Evolutionary conservation across 1,140 invertebrate species (phyloP), one percentile per base, ranked within the genome.

Genomic region (Heliconius hewitsoni): DNA sequence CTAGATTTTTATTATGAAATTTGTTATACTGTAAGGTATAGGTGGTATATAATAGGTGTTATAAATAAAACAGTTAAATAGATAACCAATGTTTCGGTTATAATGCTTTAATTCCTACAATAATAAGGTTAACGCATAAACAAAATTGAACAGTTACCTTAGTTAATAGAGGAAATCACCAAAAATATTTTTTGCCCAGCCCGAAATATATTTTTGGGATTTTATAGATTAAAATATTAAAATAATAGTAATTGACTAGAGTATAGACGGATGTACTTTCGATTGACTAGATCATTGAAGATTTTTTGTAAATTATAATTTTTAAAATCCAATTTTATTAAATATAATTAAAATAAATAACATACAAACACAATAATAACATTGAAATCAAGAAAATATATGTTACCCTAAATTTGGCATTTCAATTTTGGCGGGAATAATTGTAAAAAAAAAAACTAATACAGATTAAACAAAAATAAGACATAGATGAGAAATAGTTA

Each of bases 121-220:
- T 55, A 76, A 46, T 60, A 46, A 73, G 50, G 30, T 42, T 30
- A 76, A 76, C 37, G 34, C 19, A 76, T 39, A 76, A 73, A 42
- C n/a, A 76, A 77, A 39, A 71, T 46, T n/a, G n/a, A 71, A 80
- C 52, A 80, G 50, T 57, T 27, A 37, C n/a, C 55, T 60, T 19
- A 72, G 50, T 23, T 42, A 57, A 57, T n/a, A 23, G 55, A 66
- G 34, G 66, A 76, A 76, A 66, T 80, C 79, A 30, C 79, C 70
- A 75, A 86, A 89, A 90, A 86, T 78, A 86, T 84, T 85, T 84
- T 83, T 83, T 88, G 86, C 90, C 90, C 90, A 92, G 89, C 90
- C 87, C 84, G 83, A 81, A 84, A 86, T 66, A 85, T 85, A 86
- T 87, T 86, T 89, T 83, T 79, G 78, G 37, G 79, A 77, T 82